Evolutionary conservation across 2,113 vertebrate genomes (phyloP), one percentile per base, ranked within the genome.

Genomic region (Clarias batrachus): DNA sequence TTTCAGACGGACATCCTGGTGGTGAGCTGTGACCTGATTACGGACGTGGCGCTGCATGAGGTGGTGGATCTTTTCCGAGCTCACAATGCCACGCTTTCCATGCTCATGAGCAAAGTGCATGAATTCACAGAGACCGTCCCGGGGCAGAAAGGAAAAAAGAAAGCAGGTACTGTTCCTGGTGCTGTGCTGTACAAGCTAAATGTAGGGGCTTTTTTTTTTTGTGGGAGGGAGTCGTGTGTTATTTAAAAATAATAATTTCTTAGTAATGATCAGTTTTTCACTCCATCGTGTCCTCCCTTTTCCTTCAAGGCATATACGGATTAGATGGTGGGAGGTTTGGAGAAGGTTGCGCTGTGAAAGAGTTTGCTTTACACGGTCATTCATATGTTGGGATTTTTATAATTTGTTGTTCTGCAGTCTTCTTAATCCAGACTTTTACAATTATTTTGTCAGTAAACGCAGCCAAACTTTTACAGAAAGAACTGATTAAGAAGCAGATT

Each of bases 21-120:
- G 86, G 86, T 99, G 90, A 99, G 97, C 91, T 99, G 98, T 86
- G 98, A 99, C 92, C 94, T 99, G 81, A 97, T 99, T 91, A 98
- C 97, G 59, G 97, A 99, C 71, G 96, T 97, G 85, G 97, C 97
- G 10, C 95, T 99, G 74, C 97, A 99, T 41, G 95, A 99, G 90
- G 97, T 99, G 73, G 97, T 99, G n/a, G 98, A 99, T 91, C 94
- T 99, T 81, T 99, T 99, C 89, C 96, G 98, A 82, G 96, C 97
- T 37, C 96, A 99, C 86, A 96, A 97, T 87, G 97, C 98, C 88
- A 97, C 97, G 3, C 93, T 99, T 9, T 95, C 97, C 79, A 98
- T 99, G 97, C 89, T 99, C 86, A 98, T 99, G 98, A 97, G 96
- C 93, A 97, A 96, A 93, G 93, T 95, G 73, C 95, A 96, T 60